Evolutionary conservation across 2,797 vertebrate genomes (phyloP).

Genomic region (Scarus forsteni): DNA sequence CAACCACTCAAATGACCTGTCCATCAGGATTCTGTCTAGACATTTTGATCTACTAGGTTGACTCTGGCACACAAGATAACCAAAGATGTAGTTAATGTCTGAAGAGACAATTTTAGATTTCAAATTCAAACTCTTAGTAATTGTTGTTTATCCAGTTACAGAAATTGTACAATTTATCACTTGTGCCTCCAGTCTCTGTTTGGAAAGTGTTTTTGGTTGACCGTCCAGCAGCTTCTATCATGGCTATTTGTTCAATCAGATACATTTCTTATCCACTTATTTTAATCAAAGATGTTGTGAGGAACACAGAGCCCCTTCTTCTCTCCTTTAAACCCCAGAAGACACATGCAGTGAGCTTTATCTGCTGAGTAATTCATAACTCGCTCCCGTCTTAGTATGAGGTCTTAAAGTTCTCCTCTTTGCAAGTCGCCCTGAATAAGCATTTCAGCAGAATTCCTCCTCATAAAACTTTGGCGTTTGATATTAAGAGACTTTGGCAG

Average conservation of each 20-base stretch:
- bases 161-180: too few species aligned
- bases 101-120: too few species aligned
- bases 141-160: too few species aligned
- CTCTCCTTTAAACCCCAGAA: neutral
- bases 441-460: constrained; percentile 30
- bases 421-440: constrained; percentile 21
- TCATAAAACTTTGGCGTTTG: constrained; percentile 37
- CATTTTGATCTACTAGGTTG: too few species aligned
- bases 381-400: constrained; percentile 2
- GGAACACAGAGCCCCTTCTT: neutral
- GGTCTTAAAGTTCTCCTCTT: neutral
- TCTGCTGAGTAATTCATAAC: constrained; percentile 10
- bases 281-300: neutral
- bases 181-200: too few species aligned
- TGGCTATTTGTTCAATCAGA: neutral
- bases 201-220: too few species aligned
- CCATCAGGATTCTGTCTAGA: too few species aligned
- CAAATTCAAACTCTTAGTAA: too few species aligned
- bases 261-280: neutral
- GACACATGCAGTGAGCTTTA: constrained; percentile 10
- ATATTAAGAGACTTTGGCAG: constrained; percentile 58
- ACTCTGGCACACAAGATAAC: too few species aligned
- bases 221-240: too few species aligned
- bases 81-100: too few species aligned
- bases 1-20: too few species aligned